Percentiles rank a stretch among this genome's conserved stretches.
phyloP scores from a whole-genome alignment of 2,797 vertebrate genomes.

The Myioborus melanocephalus region DNA sequence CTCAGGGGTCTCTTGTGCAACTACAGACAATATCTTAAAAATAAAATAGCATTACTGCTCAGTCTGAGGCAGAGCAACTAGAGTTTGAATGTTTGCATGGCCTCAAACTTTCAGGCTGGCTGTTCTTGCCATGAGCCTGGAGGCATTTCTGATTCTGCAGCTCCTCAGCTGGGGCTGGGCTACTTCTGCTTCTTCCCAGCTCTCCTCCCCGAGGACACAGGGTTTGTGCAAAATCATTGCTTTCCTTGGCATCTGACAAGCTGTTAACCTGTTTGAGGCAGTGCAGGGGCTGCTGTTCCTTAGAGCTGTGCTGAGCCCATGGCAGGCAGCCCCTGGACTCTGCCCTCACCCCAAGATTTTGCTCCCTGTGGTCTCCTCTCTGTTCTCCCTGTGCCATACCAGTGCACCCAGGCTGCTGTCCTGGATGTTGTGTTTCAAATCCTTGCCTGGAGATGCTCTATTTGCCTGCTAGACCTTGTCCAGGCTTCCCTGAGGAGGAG shows the following conservation, averaged over 20 bases:
- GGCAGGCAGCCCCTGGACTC: background rate
- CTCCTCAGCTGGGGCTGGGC: background rate
- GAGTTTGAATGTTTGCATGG: background rate
- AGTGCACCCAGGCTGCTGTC: background rate
- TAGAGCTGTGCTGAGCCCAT: background rate
- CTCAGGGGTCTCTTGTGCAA: background rate
- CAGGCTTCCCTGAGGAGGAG: background rate
- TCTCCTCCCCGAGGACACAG: accelerated
- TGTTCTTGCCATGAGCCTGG: background rate
- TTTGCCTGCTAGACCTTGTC: background rate
- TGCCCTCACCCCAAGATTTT: background rate
- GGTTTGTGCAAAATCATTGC: background rate
- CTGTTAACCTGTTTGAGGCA: background rate
- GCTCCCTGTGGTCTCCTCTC: background rate
- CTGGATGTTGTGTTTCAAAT: background rate
- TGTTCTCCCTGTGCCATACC: background rate
- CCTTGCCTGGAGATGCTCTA: background rate
- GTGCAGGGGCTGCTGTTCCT: background rate
- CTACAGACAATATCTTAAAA: background rate
- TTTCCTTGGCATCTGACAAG: background rate
- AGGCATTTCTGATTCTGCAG: background rate
- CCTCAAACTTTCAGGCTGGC: background rate
- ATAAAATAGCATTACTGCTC: background rate
- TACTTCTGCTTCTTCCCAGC: background rate
- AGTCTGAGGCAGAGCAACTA: background rate